Evolutionary conservation across 2,888 invertebrate species (phyloP), one percentile per base, ranked within the genome.

Genomic region (Pammene aurita): DNA sequence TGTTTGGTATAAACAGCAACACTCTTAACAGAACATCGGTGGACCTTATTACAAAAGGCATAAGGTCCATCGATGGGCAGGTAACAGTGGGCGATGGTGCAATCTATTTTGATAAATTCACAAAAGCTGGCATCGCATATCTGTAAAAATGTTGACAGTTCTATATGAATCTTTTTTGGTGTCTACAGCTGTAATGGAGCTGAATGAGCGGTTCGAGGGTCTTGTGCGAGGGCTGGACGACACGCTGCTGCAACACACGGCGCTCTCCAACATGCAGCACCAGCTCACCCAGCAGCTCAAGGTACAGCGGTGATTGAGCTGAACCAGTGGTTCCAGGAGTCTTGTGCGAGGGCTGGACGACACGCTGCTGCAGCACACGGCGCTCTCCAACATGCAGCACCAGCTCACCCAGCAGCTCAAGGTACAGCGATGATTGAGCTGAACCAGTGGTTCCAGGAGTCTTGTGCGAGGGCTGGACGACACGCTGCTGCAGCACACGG

Each of bases 101-200:
- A 26, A 2, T 26, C 1, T 26, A 26, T 26, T 26, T 4, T 2
- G 26, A 4, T 26, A 26, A 26, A 26, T 26, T 26, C 26, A 26
- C 1, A 26, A 4, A 2, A 26, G 26, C 26, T 26, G 26, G 26
- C 26, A 26, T 4, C 26, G 26, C 1, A 26, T 26, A 4, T 26
- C 26, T 26, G 26, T 26, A 26, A 26, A n/a, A 26, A 26, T 26
- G 26, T 26, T 26, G 26, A 26, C 26, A 2, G 26, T 26, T 26
- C 26, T 26, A 26, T 26, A 26, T 26, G 26, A 26, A 26, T 26
- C 26, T 26, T 26, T 26, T 26, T 38, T 38, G 38, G 38, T 38
- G 38, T 9, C 50, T 7, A 2, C 73, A 91, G 91, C 88, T 7
- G 72, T 91, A 34, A n/a, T 76, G 78, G 90, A 90, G 71, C 74